Evolutionary conservation across 1,140 invertebrate genomes (phyloP).

Genomic region (Microplitis demolitor): DNA sequence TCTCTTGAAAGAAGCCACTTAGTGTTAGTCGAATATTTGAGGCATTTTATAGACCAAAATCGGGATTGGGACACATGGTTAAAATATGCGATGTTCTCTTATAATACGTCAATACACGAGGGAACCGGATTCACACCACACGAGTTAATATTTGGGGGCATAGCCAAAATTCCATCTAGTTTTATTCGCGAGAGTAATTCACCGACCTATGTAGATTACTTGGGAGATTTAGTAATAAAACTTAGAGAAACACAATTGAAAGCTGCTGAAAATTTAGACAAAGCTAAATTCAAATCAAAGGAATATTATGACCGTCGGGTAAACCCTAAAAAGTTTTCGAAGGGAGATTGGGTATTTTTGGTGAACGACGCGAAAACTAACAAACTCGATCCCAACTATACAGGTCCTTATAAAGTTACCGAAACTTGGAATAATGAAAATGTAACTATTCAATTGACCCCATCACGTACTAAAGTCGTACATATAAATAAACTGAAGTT

Average conservation of each 20-base stretch:
- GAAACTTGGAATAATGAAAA: slow-evolving; percentile 2
- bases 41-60: slow-evolving; percentile 33
- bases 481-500: slow-evolving; percentile 22
- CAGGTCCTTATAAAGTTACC: slow-evolving; percentile 10
- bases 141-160: slow-evolving; percentile 8
- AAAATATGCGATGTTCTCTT: slow-evolving; percentile 29
- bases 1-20: slow-evolving; percentile 34
- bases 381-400: slow-evolving; percentile 18
- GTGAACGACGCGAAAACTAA: slow-evolving; percentile 10
- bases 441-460: neutral
- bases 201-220: slow-evolving; percentile 4
- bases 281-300: slow-evolving; percentile 21
- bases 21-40: slow-evolving; percentile 35
- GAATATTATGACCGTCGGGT: slow-evolving; percentile 15
- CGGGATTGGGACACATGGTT: slow-evolving; percentile 50
- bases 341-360: slow-evolving; percentile 16
- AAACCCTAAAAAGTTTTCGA: slow-evolving; percentile 1
- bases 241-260: slow-evolving; percentile 15
- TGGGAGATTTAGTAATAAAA: slow-evolving; percentile 10
- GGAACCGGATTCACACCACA: slow-evolving; percentile 35
- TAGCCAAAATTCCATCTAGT: slow-evolving; percentile 15
- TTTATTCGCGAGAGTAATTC: neutral
- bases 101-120: slow-evolving; percentile 33
- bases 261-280: slow-evolving; percentile 3
- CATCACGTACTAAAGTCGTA: slow-evolving; percentile 7